phyloP scores from a whole-genome alignment of 2,113 vertebrate genomes.

The Tragelaphus imberbis region DNA sequence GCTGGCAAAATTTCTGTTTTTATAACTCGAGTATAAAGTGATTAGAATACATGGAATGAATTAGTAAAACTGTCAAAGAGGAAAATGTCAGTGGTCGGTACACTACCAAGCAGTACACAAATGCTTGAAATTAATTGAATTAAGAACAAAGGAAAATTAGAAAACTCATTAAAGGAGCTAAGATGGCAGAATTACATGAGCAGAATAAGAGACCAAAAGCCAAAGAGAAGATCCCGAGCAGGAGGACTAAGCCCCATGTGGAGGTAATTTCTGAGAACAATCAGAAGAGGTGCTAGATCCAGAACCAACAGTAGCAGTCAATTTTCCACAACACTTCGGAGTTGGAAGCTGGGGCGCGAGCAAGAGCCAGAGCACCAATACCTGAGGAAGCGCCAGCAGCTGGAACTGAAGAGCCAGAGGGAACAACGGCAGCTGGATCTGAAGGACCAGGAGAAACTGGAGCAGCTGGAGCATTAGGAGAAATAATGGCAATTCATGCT shows the following conservation, averaged over 20 bases:
- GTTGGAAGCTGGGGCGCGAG: slow-evolving; percentile 12
- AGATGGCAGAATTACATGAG: slow-evolving; percentile 61
- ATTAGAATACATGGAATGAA: slow-evolving; percentile 52
- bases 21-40: neutral
- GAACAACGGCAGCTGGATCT: slow-evolving; percentile 68
- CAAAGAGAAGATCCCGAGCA: slow-evolving; percentile 55
- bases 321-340: slow-evolving; percentile 29
- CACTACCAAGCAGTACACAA: slow-evolving; percentile 49
- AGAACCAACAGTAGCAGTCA: slow-evolving; percentile 30
- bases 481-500: slow-evolving; percentile 72
- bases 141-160: slow-evolving; percentile 55
- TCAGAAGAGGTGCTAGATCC: slow-evolving; percentile 50
- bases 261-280: slow-evolving; percentile 51
- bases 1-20: slow-evolving; percentile 8
- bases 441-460: slow-evolving; percentile 71
- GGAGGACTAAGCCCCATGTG: slow-evolving; percentile 23
- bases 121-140: slow-evolving; percentile 67
- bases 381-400: slow-evolving; percentile 71
- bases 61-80: slow-evolving; percentile 61
- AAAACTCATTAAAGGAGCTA: slow-evolving; percentile 59
- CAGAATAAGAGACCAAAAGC: slow-evolving; percentile 56
- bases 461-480: slow-evolving; percentile 74
- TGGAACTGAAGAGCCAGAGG: slow-evolving; percentile 70
- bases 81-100: slow-evolving; percentile 59
- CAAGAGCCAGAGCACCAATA: slow-evolving; percentile 60